Evolutionary conservation across 2,113 vertebrate genomes (phyloP), one percentile per base, ranked within the genome.

Genomic region (Lucifuga dentata): DNA sequence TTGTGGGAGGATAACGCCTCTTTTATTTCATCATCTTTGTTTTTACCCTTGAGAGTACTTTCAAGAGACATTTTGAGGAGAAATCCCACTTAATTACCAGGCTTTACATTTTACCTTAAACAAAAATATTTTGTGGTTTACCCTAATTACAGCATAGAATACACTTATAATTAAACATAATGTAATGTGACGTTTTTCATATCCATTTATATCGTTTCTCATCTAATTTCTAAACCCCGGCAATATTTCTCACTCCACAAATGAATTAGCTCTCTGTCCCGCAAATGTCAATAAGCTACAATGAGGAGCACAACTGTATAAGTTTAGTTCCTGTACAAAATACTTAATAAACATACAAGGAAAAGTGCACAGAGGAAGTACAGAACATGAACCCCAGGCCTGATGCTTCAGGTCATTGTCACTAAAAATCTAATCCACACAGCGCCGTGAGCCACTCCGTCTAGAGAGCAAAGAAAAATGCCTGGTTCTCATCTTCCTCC

Each of bases 401-500:
- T 58, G 52, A 32, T 17, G 65, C 68, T 89, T 68, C 68, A 36
- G 75, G 86, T 87, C 78, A 75, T 71, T 89, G 85, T 89, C 86
- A 83, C 59, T 78, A 85, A 68, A 83, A 80, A 87, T 87, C 71
- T 33, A 73, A 82, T 84, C 78, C 68, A 70, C 74, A 73, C 60
- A 65, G 50, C 66, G 21, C 71, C 68, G 66, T 53, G 68, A 85
- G 75, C 55, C 66, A 4, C 51, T 71, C 57, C 68, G 73, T 85
- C 69, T 58, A 17, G 50, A 80, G 65, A 86, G 80, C 41, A 46
- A 72, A 82, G 58, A 76, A 32, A 69, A 76, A 76, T 64, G 69
- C 63, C 73, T 76, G 71, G 46, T 78, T 78, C 78, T 84, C 74
- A 51, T 84, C 68, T 81, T 11, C n/a, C 40, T 75, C 55, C 71